Conservation (phyloP, 2,888 invertebrate genomes). For the Acronicta leporina region DNA sequence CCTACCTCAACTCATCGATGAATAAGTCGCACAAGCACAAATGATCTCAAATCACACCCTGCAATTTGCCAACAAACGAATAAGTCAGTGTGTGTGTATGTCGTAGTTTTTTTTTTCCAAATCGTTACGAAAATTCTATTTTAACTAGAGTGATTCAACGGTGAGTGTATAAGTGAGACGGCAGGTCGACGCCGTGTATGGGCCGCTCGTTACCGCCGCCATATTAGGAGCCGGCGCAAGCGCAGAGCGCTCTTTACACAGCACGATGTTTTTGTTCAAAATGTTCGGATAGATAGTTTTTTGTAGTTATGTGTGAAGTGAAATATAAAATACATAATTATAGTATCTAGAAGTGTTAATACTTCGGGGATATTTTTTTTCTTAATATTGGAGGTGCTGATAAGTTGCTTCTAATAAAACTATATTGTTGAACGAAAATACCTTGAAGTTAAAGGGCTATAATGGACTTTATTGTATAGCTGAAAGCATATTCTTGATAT, state of each 20-base stretch:
- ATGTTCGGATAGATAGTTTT: constrained; percentile 27
- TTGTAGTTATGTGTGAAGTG: constrained; percentile 43
- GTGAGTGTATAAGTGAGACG: constrained; percentile 53
- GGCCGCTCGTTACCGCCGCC: constrained; percentile 54
- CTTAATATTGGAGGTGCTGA: not conserved
- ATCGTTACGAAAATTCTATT: constrained; percentile 48
- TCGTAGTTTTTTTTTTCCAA: constrained; percentile 19
- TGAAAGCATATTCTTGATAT: no score
- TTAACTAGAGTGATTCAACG: constrained; percentile 54
- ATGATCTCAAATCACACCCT: not conserved
- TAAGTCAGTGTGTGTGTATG: not conserved
- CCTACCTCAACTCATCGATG: no score
- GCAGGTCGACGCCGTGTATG: constrained; percentile 54
- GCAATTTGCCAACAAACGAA: not conserved
- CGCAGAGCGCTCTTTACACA: constrained; percentile 50
- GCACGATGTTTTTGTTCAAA: constrained; percentile 45
- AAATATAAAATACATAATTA: constrained; percentile 33
- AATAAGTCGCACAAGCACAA: not conserved
- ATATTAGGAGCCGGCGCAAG: constrained; percentile 55
- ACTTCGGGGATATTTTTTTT: not conserved
- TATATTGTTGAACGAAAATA: no score
- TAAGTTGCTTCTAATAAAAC: not conserved
- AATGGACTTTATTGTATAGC: no score
- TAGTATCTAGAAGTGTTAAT: constrained; percentile 11
- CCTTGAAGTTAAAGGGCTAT: no score